Evolutionary conservation across 2,888 invertebrate species (phyloP).

Genomic region (Andrena flavipes): DNA sequence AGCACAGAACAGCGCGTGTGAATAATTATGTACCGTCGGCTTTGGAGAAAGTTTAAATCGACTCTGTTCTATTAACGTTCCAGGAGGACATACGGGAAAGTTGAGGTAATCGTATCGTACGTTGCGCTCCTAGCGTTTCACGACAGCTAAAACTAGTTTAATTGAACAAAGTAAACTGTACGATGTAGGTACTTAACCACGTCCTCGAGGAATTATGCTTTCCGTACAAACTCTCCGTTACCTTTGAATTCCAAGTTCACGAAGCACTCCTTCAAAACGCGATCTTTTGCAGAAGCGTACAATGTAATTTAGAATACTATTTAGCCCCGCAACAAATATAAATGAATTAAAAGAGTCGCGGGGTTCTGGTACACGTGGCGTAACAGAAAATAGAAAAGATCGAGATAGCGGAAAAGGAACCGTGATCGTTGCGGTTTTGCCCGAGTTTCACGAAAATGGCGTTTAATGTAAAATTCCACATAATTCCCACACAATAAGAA

Average conservation of each 20-base stretch:
- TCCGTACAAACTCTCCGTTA: background rate
- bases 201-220: background rate
- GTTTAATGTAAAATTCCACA: background rate
- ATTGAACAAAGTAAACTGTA: conserved; percentile 17
- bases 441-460: background rate
- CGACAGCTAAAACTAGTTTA: conserved; percentile 25
- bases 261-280: background rate
- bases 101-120: conserved; percentile 35
- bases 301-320: background rate
- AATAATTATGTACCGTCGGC: conserved; percentile 29
- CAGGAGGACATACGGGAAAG: conserved; percentile 9
- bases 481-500: background rate
- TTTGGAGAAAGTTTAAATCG: conserved; percentile 35
- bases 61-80: conserved; percentile 34
- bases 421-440: background rate
- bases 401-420: no score
- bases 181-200: background rate
- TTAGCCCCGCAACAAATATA: no score
- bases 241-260: background rate
- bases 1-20: conserved; percentile 3
- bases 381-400: background rate
- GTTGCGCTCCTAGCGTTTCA: conserved; percentile 4
- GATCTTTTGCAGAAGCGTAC: no score
- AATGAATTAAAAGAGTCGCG: background rate
- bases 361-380: background rate